Evolutionary conservation across 92 coral and sea anemone genomes (phyloP).

Genomic region (Palythoa caribaeorum): DNA sequence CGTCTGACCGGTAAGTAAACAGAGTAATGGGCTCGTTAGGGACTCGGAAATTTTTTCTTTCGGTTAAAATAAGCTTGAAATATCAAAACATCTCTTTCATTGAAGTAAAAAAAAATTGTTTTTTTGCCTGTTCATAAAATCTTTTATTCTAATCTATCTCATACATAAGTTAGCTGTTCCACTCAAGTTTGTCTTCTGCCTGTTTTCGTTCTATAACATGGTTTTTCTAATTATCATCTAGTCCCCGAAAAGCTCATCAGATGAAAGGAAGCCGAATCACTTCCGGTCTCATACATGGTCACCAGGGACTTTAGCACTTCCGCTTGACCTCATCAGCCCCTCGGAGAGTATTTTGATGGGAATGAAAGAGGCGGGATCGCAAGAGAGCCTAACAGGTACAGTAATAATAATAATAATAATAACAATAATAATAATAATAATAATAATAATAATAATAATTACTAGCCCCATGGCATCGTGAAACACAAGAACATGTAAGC

Average conservation of each 20-base stretch:
- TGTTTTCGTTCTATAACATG: not conserved
- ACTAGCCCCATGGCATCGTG: not conserved
- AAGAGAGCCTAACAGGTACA: conserved; percentile 15
- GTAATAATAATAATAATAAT: not conserved
- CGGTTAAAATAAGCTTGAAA: too few species aligned
- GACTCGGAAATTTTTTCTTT: too few species aligned
- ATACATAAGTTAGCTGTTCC: too few species aligned
- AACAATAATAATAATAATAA: not conserved
- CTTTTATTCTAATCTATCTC: too few species aligned
- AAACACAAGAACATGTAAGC: too few species aligned
- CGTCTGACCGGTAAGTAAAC: too few species aligned
- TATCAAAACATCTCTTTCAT: too few species aligned
- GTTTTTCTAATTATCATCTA: not conserved
- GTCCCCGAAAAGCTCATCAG: not conserved
- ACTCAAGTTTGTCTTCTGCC: not conserved
- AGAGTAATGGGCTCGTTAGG: too few species aligned
- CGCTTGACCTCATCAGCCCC: not conserved
- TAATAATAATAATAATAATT: not conserved
- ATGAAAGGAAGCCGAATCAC: conserved; percentile 21
- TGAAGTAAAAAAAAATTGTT: too few species aligned
- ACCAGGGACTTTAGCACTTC: conserved; percentile 15
- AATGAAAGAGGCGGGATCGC: not conserved
- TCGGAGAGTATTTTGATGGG: not conserved
- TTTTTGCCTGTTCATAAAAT: too few species aligned
- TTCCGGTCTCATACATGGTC: conserved; percentile 32